Conservation (phyloP, 64 coral and sea anemone genomes). For the Orbicella faveolata region DNA sequence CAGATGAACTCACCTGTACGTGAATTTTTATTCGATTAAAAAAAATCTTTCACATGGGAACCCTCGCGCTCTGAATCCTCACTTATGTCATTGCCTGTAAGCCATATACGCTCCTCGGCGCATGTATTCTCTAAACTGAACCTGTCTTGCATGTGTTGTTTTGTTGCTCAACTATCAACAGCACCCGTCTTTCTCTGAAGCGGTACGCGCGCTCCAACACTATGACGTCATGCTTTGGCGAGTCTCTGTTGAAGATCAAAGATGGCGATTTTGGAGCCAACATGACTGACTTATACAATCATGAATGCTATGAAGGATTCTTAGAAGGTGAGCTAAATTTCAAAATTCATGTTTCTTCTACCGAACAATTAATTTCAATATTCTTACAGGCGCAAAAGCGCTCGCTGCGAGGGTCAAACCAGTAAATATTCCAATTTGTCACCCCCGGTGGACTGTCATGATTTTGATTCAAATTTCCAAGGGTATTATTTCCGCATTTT, state of each 20-base stretch:
- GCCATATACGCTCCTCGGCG: background rate
- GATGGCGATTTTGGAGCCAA: conserved; percentile 37
- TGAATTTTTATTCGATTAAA: no score
- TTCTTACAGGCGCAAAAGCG: background rate
- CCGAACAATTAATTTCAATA: background rate
- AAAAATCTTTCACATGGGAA: background rate
- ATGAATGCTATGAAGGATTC: background rate
- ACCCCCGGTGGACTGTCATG: background rate
- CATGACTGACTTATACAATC: conserved; percentile 5
- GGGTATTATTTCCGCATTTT: background rate
- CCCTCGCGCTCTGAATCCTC: background rate
- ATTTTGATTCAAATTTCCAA: background rate
- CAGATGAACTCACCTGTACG: no score
- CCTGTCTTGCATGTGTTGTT: conserved; percentile 20
- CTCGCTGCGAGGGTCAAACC: background rate
- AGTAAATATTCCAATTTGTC: background rate
- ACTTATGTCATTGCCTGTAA: background rate
- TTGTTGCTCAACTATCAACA: conserved; percentile 20
- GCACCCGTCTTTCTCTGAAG: conserved; percentile 24
- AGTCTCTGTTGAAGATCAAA: conserved; percentile 14
- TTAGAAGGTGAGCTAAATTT: conserved; percentile 22
- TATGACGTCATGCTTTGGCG: conserved; percentile 32
- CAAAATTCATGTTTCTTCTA: background rate
- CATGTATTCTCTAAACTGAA: background rate
- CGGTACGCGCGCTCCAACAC: conserved; percentile 12